Evolutionary conservation across 1,140 invertebrate species (phyloP).

Genomic region (Trichogramma pretiosum): DNA sequence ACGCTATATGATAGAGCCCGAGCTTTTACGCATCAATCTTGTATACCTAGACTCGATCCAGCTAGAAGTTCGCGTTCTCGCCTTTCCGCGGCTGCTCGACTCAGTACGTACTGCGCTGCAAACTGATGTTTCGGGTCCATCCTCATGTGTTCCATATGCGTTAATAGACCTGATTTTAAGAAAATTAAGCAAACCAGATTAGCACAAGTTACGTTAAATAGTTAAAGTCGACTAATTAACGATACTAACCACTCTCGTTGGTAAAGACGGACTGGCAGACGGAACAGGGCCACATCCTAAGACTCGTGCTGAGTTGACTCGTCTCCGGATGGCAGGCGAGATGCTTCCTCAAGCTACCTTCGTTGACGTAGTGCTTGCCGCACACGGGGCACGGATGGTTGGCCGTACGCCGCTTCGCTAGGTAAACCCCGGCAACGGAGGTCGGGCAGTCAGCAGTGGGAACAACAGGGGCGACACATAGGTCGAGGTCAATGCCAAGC

Average conservation of each 20-base stretch:
- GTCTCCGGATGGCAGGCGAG: slow-evolving; percentile 87
- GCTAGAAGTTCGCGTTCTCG: slow-evolving; percentile 74
- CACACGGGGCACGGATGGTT: slow-evolving; percentile 91
- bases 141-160: slow-evolving; percentile 93
- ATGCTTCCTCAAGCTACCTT: slow-evolving; percentile 85
- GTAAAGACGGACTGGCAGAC: slow-evolving; percentile 90
- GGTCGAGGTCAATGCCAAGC: slow-evolving; percentile 49
- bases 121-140: slow-evolving; percentile 96
- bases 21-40: too few relatives aligned
- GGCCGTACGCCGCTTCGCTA: slow-evolving; percentile 84
- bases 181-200: background rate
- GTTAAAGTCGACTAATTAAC: background rate
- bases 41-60: slow-evolving; percentile 48
- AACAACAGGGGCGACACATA: slow-evolving; percentile 47
- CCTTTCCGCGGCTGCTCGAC: slow-evolving; percentile 78
- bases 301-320: slow-evolving; percentile 71
- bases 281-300: slow-evolving; percentile 89
- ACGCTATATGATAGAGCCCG: too few relatives aligned
- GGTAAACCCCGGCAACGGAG: slow-evolving; percentile 55
- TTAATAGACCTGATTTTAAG: slow-evolving; percentile 77
- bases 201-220: too few relatives aligned
- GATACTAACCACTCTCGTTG: slow-evolving; percentile 76
- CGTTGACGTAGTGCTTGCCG: slow-evolving; percentile 91
- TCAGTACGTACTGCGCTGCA: slow-evolving; percentile 85
- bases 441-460: slow-evolving; percentile 47